Evolutionary conservation across 2,797 vertebrate species (phyloP).

Genomic region (Lithobates pipiens): DNA sequence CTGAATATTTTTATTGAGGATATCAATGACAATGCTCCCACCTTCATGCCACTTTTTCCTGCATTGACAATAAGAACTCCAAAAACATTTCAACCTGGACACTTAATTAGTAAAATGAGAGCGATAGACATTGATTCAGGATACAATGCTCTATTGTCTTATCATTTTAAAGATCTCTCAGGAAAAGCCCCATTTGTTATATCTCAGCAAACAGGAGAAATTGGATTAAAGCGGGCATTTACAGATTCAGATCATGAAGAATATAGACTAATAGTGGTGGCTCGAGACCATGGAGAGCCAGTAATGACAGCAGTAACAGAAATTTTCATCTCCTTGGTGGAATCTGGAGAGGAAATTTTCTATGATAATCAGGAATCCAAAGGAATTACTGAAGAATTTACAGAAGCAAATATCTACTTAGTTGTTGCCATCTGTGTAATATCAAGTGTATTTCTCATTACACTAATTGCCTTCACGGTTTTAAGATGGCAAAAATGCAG

Average conservation of each 20-base stretch:
- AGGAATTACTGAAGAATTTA: constrained; percentile 20
- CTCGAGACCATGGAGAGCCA: constrained; percentile 79
- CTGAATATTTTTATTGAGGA: constrained; percentile 72
- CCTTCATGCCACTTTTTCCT: constrained; percentile 67
- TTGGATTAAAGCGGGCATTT: constrained; percentile 72
- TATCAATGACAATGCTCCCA: constrained; percentile 68
- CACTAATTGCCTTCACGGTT: constrained; percentile 80
- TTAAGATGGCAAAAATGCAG: constrained; percentile 78
- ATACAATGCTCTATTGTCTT: constrained; percentile 72
- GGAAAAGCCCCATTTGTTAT: constrained; percentile 75
- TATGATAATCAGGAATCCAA: neutral
- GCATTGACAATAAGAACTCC: constrained; percentile 55
- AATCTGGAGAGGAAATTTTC: neutral
- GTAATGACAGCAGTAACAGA: constrained; percentile 77
- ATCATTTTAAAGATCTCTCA: constrained; percentile 61
- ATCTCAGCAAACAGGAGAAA: constrained; percentile 81
- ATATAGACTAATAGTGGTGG: constrained; percentile 74
- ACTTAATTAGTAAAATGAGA: constrained; percentile 89
- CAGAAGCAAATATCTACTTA: constrained; percentile 73
- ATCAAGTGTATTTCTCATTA: constrained; percentile 82
- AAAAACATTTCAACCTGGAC: constrained; percentile 72
- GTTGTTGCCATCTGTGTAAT: constrained; percentile 80
- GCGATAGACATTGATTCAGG: constrained; percentile 77
- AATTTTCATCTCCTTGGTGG: constrained; percentile 63
- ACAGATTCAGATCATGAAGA: constrained; percentile 61